Base-by-base conservation (phyloP, 2,113 vertebrate genomes). In the Psittacula cyanocephala region DNA sequence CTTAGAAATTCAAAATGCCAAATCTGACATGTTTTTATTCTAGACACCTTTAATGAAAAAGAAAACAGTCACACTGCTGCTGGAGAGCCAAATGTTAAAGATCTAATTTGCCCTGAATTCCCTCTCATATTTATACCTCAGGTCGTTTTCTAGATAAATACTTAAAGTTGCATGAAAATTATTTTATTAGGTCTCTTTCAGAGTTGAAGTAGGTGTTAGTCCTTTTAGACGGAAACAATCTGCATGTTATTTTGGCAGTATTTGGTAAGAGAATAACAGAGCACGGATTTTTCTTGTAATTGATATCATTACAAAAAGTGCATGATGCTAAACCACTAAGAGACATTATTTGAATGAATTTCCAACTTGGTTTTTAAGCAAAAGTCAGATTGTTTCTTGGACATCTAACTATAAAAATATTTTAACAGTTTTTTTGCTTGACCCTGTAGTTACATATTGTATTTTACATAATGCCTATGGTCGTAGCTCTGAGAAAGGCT, bases 161-260 rank as follows among this genome's bases (percentile, higher is more conserved):
- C 80, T 78, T 43, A 79, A 47, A 86, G 52, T 31, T 92, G 82
- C 47, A 63, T 17, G 39, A 74, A 67, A 95, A 78, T 78, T 12
- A 81, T 88, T 96, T 95, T 75, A 78, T 91, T 35, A 65, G 53
- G 1, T 74, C 62, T 52, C 18, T 62, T 95, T 59, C 81, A 59
- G 13, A 63, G 52, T 55, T 53, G 31, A 76, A 80, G 27, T 17
- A 16, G 10, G 29, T 28, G 41, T 68, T 35, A 35, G 29, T 82
- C 80, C 94, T 62, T 27, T 47, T 20, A 67, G 49, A 55, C 50
- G 15, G 68, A 62, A 93, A 89, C 39, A 60, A 4, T 20, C 68
- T 60, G n/a, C 50, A 3, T 79, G 81, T 87, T 81, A 17, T 69
- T 95, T 68, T 79, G 80, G 72, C 78, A 89, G 43, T 75, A 50